Evolutionary conservation across 1,140 invertebrate genomes (phyloP).

Genomic region (Drosophila novamexicana): DNA sequence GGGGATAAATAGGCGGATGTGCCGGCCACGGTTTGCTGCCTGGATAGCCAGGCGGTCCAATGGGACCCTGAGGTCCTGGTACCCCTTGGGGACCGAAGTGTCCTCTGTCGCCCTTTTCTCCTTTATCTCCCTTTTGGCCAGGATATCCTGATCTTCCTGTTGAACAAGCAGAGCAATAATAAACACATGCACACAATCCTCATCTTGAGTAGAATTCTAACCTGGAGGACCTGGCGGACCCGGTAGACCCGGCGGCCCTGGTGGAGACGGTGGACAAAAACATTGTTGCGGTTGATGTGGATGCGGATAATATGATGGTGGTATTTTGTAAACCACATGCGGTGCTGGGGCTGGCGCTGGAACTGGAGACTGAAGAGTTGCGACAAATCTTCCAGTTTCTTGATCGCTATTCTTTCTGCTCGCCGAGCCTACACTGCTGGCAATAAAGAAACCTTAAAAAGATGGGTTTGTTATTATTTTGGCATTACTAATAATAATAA

Average conservation of each 20-base stretch:
- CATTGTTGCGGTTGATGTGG: constrained; percentile 86
- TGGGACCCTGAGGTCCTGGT: constrained; percentile 20
- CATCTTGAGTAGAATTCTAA: not conserved
- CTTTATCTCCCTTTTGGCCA: constrained; percentile 88
- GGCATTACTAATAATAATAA: constrained; percentile 85
- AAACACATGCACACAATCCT: not conserved
- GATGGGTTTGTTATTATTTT: constrained; percentile 85
- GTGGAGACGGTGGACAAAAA: constrained; percentile 88
- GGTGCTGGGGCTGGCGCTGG: constrained; percentile 58
- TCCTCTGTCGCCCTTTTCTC: constrained; percentile 87
- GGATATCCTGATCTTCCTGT: constrained; percentile 86
- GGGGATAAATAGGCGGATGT: constrained; percentile 25
- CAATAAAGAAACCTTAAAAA: constrained; percentile 31
- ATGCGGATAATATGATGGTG: constrained; percentile 60
- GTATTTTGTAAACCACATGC: constrained; percentile 67
- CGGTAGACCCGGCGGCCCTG: constrained; percentile 86
- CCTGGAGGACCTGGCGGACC: constrained; percentile 89
- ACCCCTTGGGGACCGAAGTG: constrained; percentile 85
- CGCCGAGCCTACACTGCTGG: constrained; percentile 83
- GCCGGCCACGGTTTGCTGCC: constrained; percentile 84
- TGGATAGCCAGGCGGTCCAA: constrained; percentile 89
- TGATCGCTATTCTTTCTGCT: constrained; percentile 32
- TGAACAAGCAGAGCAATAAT: not conserved
- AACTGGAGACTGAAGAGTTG: constrained; percentile 74
- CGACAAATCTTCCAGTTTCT: constrained; percentile 78